These are phyloP conservation scores for Glyphotaelius pellucidus DNA, from an alignment of 2,888 invertebrate species.

Conservation along the genomic window DNA sequence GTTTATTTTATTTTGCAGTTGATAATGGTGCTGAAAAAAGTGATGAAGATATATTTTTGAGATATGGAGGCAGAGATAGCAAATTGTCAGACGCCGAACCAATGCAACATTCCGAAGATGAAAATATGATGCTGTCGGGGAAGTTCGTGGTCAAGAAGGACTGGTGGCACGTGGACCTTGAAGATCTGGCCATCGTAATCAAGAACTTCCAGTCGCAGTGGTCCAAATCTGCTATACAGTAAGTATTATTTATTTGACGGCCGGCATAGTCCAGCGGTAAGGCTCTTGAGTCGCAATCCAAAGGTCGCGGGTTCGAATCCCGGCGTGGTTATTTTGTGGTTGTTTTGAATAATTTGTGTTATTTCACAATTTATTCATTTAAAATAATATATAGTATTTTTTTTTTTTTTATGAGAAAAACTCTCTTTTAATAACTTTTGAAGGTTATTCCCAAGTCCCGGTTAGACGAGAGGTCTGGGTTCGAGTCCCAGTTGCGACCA, in stretches of 20 bases:
- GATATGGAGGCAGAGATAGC: neutral
- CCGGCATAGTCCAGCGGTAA: too few relatives aligned
- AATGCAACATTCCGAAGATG: slow-evolving; percentile 45
- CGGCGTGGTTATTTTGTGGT: too few relatives aligned
- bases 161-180: slow-evolving; percentile 79
- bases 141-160: slow-evolving; percentile 69
- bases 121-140: slow-evolving; percentile 35
- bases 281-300: too few relatives aligned
- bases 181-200: slow-evolving; percentile 79
- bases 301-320: too few relatives aligned
- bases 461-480: too few relatives aligned
- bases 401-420: too few relatives aligned
- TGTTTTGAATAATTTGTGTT: too few relatives aligned
- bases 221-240: slow-evolving; percentile 86
- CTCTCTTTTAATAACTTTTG: too few relatives aligned
- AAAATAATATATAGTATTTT: too few relatives aligned
- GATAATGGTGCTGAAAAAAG: neutral
- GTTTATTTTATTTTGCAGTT: neutral
- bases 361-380: too few relatives aligned
- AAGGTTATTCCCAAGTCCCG: too few relatives aligned
- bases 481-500: too few relatives aligned
- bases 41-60: slow-evolving; percentile 7
- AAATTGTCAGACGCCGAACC: slow-evolving; percentile 9
- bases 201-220: slow-evolving; percentile 85
- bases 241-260: slow-evolving; percentile 70